Conservation (phyloP, 2,888 invertebrate genomes). For the Sceliomorpha sp. region DNA sequence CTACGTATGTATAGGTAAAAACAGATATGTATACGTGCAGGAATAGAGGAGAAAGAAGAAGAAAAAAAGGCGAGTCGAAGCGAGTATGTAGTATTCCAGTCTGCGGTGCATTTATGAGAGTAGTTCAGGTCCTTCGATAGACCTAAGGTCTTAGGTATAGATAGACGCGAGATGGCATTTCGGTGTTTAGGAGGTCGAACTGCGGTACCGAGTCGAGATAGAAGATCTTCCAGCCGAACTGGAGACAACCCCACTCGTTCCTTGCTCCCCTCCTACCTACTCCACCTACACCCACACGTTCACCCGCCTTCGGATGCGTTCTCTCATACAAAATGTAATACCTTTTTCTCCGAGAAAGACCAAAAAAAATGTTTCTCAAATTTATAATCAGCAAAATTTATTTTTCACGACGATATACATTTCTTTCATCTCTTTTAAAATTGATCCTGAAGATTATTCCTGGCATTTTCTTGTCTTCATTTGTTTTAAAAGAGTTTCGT, state of each 20-base stretch:
- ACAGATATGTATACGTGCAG: constrained; percentile 5
- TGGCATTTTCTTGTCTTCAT: no score
- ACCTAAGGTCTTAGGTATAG: constrained; percentile 56
- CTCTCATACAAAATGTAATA: constrained; percentile 26
- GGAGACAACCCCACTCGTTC: constrained; percentile 54
- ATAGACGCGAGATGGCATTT: constrained; percentile 64
- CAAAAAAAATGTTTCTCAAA: constrained; percentile 4
- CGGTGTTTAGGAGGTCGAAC: constrained; percentile 68
- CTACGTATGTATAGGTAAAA: constrained; percentile 9
- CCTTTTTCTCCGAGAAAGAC: constrained; percentile 1
- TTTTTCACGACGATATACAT: no score
- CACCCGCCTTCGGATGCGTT: constrained; percentile 58
- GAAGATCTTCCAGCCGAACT: constrained; percentile 17
- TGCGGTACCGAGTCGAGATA: constrained; percentile 27
- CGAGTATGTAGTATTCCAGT: constrained; percentile 42
- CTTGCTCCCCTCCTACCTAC: constrained; percentile 53
- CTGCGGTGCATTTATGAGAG: constrained; percentile 66
- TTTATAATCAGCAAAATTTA: no score
- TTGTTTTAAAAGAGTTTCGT: no score
- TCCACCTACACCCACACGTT: constrained; percentile 67
- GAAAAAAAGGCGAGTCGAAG: constrained; percentile 5
- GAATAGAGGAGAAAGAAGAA: constrained; percentile 2
- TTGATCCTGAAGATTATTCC: no score
- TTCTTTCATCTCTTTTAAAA: no score
- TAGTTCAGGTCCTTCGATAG: constrained; percentile 55